Percentiles rank a stretch among this genome's conserved stretches.
Evolutionary conservation across 2,888 invertebrate genomes (phyloP).

Genomic region (Campoplex capitator): DNA sequence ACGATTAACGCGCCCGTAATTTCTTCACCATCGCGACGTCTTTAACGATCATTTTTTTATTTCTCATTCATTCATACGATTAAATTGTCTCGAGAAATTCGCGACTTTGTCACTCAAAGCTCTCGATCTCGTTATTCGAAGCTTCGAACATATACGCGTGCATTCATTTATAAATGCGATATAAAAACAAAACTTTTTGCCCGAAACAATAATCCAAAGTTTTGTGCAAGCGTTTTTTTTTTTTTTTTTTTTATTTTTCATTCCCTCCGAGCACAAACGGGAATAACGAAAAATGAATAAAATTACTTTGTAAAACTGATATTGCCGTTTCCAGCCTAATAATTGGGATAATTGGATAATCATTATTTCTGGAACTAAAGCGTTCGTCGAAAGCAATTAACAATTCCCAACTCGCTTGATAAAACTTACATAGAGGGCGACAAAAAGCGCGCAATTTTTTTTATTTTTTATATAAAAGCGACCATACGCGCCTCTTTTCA

Average conservation of each 20-base stretch:
- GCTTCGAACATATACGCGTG: conserved; percentile 33
- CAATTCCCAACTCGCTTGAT: conserved; percentile 41
- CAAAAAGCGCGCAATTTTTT: conserved; percentile 18
- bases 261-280: neutral
- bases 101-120: conserved; percentile 50
- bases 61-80: conserved; percentile 38
- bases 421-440: conserved; percentile 12
- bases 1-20: conserved; percentile 49
- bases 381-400: conserved; percentile 36
- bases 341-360: conserved; percentile 15
- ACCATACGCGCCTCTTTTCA: neutral
- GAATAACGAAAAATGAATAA: neutral
- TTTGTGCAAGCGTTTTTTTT: conserved; percentile 27
- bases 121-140: conserved; percentile 44
- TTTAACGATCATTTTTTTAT: conserved; percentile 10
- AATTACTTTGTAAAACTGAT: neutral
- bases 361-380: conserved; percentile 5
- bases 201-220: conserved; percentile 3
- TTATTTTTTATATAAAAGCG: conserved; percentile 33
- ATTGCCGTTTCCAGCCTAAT: neutral
- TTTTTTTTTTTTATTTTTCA: conserved; percentile 2
- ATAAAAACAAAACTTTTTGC: conserved; percentile 51
- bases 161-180: conserved; percentile 29
- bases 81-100: conserved; percentile 36
- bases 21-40: conserved; percentile 11